Percentiles rank a stretch among this genome's conserved stretches.
Conservation (phyloP, 1,140 invertebrate genomes). For the Schlechtendalia chinensis region DNA sequence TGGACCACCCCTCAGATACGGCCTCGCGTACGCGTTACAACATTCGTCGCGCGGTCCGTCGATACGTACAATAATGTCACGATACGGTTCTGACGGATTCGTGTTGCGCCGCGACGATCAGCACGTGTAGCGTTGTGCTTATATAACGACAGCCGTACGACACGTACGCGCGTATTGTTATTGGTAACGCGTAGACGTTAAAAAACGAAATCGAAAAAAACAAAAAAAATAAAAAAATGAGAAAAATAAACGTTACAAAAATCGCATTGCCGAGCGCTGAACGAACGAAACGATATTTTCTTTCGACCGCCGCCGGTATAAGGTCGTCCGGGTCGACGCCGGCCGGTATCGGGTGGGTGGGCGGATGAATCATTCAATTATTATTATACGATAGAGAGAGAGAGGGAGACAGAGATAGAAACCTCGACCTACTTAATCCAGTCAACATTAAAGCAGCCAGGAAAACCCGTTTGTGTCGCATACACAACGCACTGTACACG, state of each 20-base stretch:
- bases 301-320: constrained; percentile 36
- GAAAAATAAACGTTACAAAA: background rate
- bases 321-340: constrained; percentile 45
- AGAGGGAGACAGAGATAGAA: too few relatives aligned
- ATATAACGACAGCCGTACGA: background rate
- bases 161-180: background rate
- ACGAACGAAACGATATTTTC: constrained; percentile 47
- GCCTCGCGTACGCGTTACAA: too few relatives aligned
- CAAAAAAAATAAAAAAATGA: too few relatives aligned
- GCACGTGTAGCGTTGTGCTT: background rate
- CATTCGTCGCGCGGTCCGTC: too few relatives aligned
- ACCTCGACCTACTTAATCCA: constrained; percentile 48
- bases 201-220: background rate
- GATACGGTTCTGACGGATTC: too few relatives aligned
- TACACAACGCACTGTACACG: too few relatives aligned
- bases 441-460: constrained; percentile 46
- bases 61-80: too few relatives aligned
- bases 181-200: background rate
- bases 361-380: constrained; percentile 47
- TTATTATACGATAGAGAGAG: background rate
- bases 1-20: too few relatives aligned
- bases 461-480: constrained; percentile 36
- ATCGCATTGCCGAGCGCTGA: constrained; percentile 24
- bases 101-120: too few relatives aligned
- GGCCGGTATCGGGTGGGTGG: constrained; percentile 31